Evolutionary conservation across 2,797 vertebrate genomes (phyloP).

Genomic region (Lateolabrax maculatus): DNA sequence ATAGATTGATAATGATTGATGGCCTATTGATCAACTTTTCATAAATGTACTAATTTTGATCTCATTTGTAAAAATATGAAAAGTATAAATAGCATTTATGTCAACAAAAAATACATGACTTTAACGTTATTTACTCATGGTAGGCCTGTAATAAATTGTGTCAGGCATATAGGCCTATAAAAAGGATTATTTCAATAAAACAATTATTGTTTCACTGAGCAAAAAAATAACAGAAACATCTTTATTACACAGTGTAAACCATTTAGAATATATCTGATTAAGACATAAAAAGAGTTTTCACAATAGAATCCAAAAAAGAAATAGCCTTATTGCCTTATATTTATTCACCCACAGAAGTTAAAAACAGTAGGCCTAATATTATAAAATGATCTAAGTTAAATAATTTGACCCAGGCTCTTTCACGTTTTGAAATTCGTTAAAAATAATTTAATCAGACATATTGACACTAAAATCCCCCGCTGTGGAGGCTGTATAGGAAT

Average conservation of each 20-base stretch:
- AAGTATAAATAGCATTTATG: neutral
- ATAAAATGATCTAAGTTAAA: neutral
- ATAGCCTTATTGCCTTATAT: neutral
- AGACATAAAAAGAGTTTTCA: neutral
- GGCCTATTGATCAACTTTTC: neutral
- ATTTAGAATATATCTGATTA: constrained; percentile 6
- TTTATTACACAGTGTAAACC: neutral
- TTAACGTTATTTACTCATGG: neutral
- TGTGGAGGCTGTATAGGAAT: constrained; percentile 43
- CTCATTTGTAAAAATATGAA: neutral
- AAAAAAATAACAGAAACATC: neutral
- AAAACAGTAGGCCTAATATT: constrained; percentile 20
- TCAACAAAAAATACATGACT: neutral
- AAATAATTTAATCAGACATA: constrained; percentile 59
- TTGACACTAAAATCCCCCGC: constrained; percentile 45
- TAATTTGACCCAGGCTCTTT: neutral
- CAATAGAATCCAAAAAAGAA: neutral
- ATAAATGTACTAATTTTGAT: neutral
- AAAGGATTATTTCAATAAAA: constrained; percentile 6
- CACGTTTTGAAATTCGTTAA: constrained; percentile 68
- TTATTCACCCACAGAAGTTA: constrained; percentile 3
- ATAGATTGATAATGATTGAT: neutral
- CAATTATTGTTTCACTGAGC: constrained; percentile 10
- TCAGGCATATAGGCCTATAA: constrained; percentile 13
- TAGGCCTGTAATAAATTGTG: constrained; percentile 23